These are phyloP conservation scores for Teleiodes luculella DNA, from an alignment of 2,888 invertebrate species.

Conservation along the genomic window DNA sequence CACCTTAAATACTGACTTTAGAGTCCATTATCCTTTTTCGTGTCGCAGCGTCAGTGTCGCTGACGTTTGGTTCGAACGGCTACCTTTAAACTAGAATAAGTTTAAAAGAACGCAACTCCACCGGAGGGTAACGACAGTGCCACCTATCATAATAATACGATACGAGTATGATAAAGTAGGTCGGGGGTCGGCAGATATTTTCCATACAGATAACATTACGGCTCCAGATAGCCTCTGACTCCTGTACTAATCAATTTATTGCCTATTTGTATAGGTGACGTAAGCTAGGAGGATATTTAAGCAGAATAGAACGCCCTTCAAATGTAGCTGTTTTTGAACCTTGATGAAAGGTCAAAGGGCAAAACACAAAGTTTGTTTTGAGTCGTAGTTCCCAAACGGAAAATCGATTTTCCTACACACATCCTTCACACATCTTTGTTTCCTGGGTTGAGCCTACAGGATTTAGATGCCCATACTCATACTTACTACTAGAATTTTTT, in stretches of 20 bases:
- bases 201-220: slow-evolving; percentile 39
- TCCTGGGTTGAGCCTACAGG: too few species aligned
- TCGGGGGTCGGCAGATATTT: slow-evolving; percentile 31
- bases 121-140: not conserved
- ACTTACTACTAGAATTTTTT: too few species aligned
- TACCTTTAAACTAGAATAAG: not conserved
- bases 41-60: too few species aligned
- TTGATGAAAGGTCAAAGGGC: too few species aligned
- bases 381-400: too few species aligned
- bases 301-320: not conserved
- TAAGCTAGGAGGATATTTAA: slow-evolving; percentile 1
- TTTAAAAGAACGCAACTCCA: not conserved
- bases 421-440: too few species aligned
- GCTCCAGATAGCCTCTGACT: slow-evolving; percentile 28
- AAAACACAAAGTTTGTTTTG: too few species aligned
- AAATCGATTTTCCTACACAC: too few species aligned
- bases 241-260: slow-evolving; percentile 45
- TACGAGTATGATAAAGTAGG: slow-evolving; percentile 14
- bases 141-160: not conserved
- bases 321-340: not conserved
- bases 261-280: slow-evolving; percentile 32
- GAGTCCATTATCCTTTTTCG: too few species aligned
- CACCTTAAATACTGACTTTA: too few species aligned
- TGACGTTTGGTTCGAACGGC: too few species aligned
- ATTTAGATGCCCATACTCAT: too few species aligned